Percentiles rank a stretch among this genome's conserved stretches.
Conservation (phyloP, 2,113 vertebrate species). For the Pardalotus punctatus region DNA sequence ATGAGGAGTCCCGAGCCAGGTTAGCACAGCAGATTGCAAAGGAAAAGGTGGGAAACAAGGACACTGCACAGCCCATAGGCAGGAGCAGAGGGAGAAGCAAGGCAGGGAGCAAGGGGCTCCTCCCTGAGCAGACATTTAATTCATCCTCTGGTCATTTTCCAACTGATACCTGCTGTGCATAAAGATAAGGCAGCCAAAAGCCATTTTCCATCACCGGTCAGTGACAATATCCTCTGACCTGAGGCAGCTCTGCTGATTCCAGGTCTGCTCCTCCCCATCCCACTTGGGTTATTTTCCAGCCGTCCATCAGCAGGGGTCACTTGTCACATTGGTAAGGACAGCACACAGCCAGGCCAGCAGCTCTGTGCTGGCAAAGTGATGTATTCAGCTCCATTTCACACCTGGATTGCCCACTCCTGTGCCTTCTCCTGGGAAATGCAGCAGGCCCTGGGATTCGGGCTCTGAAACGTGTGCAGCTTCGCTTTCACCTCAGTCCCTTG, state of each 20-base stretch:
- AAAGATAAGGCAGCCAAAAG: neutral
- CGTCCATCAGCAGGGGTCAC: neutral
- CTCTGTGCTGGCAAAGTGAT: neutral
- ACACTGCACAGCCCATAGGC: fast-evolving
- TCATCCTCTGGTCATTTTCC: no score
- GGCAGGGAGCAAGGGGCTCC: neutral
- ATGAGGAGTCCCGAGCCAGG: slow-evolving; percentile 77
- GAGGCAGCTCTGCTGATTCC: neutral
- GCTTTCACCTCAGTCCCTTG: neutral
- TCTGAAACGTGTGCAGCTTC: neutral
- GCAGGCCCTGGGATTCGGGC: neutral
- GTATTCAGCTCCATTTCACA: neutral
- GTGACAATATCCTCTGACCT: neutral
- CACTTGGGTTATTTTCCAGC: neutral
- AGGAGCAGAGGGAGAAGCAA: neutral
- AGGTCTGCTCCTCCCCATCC: neutral
- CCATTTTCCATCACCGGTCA: neutral
- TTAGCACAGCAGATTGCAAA: slow-evolving; percentile 89
- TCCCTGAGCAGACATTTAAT: neutral
- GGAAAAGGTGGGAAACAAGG: slow-evolving; percentile 81
- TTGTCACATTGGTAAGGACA: neutral
- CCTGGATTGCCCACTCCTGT: neutral
- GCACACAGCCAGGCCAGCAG: neutral
- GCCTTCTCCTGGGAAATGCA: neutral
- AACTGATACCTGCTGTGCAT: fast-evolving